Base-by-base conservation (phyloP, 2,888 invertebrate species). In the Pristionchus arcanus region DNA sequence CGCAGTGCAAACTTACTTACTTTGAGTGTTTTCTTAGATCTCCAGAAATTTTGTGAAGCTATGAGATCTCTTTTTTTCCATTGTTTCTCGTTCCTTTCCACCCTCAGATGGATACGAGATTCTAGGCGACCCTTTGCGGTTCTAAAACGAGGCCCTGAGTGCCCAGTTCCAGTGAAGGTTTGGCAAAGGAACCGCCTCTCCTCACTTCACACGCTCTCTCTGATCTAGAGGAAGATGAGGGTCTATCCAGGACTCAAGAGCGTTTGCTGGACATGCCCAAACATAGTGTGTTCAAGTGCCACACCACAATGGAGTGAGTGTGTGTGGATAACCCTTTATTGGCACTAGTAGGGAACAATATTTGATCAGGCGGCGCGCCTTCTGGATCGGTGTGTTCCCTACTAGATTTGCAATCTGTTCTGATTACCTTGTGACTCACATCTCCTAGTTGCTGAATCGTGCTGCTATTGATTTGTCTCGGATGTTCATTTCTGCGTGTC, bases 291-390 rank as follows among this genome's bases (percentile, higher is more conserved):
- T 28, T 81, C 81, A 81, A 81, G 81, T 53, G 28, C 81, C 49
- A 31, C 15, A 16, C 13, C 71, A 13, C 71, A 7, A 34, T 19
- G 34, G 34, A 25, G 77, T 77, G n/a, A 25, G 21, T 81, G n/a
- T 49, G 42, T 49, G 42, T 49, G 81, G 15, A 81, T 81, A 81
- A 81, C 81, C 81, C 81, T 81, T 81, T 81, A 81, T 81, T 81
- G 81, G 81, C 28, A 53, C 37, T 21, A 49, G 7, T 11, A 16
- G n/a, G 49, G 81, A 81, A 49, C 81, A 81, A 81, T 81, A 81
- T 81, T 81, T 81, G 81, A 81, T 53, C 81, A 81, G 49, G 81
- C 81, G 81, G 74, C 28, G 4, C 7, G 42, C 49, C 49, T 81
- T 53, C 49, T 28, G n/a, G 49, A 28, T 81, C 15, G 11, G 63